Conservation (phyloP, 2,888 invertebrate genomes). For the Melinaea marsaeus region DNA sequence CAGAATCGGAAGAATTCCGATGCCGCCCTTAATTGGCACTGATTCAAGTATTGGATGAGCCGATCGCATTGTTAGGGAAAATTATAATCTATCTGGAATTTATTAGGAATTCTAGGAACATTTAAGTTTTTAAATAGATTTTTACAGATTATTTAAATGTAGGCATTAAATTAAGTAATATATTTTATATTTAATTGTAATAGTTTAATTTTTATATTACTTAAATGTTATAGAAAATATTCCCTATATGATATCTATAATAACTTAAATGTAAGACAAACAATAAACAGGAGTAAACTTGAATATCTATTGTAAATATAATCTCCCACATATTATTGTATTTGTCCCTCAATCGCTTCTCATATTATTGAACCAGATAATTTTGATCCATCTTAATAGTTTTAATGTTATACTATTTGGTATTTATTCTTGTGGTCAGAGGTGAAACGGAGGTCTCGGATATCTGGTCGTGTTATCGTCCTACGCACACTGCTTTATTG, state of each 20-base stretch:
- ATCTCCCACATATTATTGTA: constrained; percentile 57
- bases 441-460: constrained; percentile 39
- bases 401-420: constrained; percentile 16
- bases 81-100: constrained; percentile 15
- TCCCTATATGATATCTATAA: not conserved
- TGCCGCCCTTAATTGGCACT: constrained; percentile 48
- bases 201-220: no score
- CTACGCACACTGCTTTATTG: constrained; percentile 73
- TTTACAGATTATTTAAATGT: no score
- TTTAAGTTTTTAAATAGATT: no score
- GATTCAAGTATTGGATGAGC: constrained; percentile 28
- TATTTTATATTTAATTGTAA: no score
- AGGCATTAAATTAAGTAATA: no score
- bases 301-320: constrained; percentile 53
- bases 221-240: no score
- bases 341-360: constrained; percentile 56
- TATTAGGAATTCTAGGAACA: not conserved
- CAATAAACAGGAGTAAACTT: constrained; percentile 18
- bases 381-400: constrained; percentile 25
- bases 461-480: constrained; percentile 55
- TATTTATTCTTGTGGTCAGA: constrained; percentile 31
- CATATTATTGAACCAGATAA: constrained; percentile 43
- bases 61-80: constrained; percentile 19
- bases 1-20: constrained; percentile 31
- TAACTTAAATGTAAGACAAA: constrained; percentile 8